Conservation (phyloP, 2,888 invertebrate genomes). For the Amorpha juglandis region DNA sequence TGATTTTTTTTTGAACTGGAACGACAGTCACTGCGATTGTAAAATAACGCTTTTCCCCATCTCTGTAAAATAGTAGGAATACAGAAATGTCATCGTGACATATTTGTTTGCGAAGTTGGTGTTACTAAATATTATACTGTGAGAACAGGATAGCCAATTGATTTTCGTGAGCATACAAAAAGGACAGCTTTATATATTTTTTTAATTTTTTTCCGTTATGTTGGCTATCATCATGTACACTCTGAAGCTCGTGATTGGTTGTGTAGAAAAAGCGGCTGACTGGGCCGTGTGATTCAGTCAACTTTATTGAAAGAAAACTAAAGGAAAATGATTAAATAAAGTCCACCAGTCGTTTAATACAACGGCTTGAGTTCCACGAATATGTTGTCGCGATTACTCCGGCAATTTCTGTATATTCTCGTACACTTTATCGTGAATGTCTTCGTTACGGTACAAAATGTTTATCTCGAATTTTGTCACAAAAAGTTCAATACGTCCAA, state of each 20-base stretch:
- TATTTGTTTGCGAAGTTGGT: not conserved
- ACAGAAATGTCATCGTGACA: not conserved
- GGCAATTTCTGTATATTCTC: conserved; percentile 66
- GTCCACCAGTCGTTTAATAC: conserved; percentile 35
- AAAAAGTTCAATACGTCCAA: conserved; percentile 53
- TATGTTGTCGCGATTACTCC: conserved; percentile 72
- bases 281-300: conserved; percentile 58
- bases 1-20: too few relatives aligned
- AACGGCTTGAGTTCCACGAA: conserved; percentile 24
- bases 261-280: conserved; percentile 70
- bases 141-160: conserved; percentile 29
- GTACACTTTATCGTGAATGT: conserved; percentile 71
- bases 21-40: too few relatives aligned
- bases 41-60: not conserved
- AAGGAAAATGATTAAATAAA: conserved; percentile 67
- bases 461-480: conserved; percentile 63
- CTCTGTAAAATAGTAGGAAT: not conserved
- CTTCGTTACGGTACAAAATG: conserved; percentile 79
- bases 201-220: conserved; percentile 41
- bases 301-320: conserved; percentile 36
- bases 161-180: not conserved
- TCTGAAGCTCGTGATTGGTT: conserved; percentile 77
- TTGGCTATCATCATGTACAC: conserved; percentile 67
- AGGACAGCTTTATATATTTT: not conserved
- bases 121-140: not conserved